These are phyloP conservation scores for Clavelina lepadiformis DNA, from an alignment of 23 tunicate genomes.

Conservation along the genomic window DNA sequence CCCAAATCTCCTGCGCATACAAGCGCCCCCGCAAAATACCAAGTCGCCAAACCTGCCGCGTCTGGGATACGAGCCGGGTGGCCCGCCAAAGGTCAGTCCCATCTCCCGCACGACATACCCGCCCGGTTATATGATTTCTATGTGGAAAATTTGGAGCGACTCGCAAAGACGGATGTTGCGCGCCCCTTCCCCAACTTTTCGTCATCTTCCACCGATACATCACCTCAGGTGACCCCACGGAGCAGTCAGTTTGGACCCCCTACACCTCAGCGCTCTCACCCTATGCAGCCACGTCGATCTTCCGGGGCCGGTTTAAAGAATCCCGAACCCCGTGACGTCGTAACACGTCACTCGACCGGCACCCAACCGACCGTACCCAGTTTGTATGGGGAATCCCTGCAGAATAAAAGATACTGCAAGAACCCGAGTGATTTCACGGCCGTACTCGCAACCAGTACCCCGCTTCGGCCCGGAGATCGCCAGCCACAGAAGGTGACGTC, in stretches of 20 bases:
- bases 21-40: constrained; percentile 24
- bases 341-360: not conserved
- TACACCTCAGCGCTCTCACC: constrained; percentile 8
- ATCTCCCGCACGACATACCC: constrained; percentile 30
- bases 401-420: not conserved
- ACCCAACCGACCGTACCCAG: constrained; percentile 16
- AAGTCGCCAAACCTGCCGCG: constrained; percentile 52
- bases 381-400: constrained; percentile 1
- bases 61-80: constrained; percentile 26
- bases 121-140: constrained; percentile 53
- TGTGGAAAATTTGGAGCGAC: constrained; percentile 59
- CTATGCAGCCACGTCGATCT: not conserved
- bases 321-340: not conserved
- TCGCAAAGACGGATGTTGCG: constrained; percentile 29
- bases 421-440: not conserved
- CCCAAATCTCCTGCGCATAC: constrained; percentile 6
- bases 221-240: constrained; percentile 81
- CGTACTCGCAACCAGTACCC: not conserved
- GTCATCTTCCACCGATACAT: constrained; percentile 72
- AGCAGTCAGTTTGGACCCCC: constrained; percentile 34
- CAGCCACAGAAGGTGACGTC: not conserved
- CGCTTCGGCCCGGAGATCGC: not conserved
- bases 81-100: constrained; percentile 10
- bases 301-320: not conserved
- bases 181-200: constrained; percentile 59